Evolutionary conservation across 2,113 vertebrate genomes (phyloP), one percentile per base, ranked within the genome.

Genomic region (Protobothrops mucrosquamatus): DNA sequence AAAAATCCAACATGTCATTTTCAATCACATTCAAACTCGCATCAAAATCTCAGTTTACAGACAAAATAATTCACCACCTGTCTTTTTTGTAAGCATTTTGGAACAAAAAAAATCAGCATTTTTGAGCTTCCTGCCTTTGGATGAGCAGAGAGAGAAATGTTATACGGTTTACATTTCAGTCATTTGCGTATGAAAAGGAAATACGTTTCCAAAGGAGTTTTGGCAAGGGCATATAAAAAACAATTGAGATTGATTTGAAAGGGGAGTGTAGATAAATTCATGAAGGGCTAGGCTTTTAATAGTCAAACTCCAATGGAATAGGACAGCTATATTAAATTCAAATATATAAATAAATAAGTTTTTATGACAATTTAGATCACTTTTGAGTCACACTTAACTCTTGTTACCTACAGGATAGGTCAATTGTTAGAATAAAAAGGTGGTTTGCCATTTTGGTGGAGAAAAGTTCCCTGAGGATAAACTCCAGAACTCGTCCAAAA

Each of bases 21-120:
- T 61, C 89, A 29, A 88, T 74, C 6, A n/a, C 14, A 85, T 95
- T 95, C 8, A 55, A 93, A 96, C 1, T 11, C 81, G 48, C 0
- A 0, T 2, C 48, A 61, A 64, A n/a, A 59, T 6, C 55, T 91
- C 29, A 88, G 4, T 90, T 94, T 54, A 93, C n/a, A 39, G 34
- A 24, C 59, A 92, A 55, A 88, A 88, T n/a, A 91, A 85, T 34
- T 20, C 2, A 91, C 10, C 11, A 92, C 8, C 0, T 2, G 6
- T 89, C 61, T 89, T 92, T 64, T 20, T 85, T 20, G 0, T 10
- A 69, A 0, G 0, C 61, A 74, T 95, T 92, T 94, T 34, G 3
- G 61, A 85, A 15, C 69, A 74, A 86, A 86, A 8, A 0, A 56
- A 4, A 90, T 88, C 93, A 46, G n/a, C 11, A 90, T 52, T 1